Evolutionary conservation across 2,888 invertebrate genomes (phyloP).

Genomic region (Amiota minor): DNA sequence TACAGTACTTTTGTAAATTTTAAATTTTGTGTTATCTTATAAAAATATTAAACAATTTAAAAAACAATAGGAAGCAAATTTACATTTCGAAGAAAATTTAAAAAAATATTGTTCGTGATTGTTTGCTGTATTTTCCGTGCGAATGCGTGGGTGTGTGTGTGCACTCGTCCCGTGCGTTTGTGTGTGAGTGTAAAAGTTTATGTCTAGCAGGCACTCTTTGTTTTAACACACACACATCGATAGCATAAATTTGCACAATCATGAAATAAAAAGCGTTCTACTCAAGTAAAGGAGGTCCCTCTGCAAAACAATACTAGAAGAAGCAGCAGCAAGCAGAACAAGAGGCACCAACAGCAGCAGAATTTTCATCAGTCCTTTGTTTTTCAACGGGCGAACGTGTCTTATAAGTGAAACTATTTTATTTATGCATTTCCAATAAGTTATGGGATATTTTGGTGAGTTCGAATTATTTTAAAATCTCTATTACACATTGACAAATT

Average conservation of each 20-base stretch:
- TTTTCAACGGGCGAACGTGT: background rate
- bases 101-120: constrained; percentile 6
- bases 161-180: constrained; percentile 1
- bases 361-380: background rate
- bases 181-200: constrained; percentile 23
- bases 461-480: background rate
- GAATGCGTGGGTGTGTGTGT: constrained; percentile 8
- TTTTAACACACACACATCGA: constrained; percentile 14
- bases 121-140: constrained; percentile 1
- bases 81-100: background rate
- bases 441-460: constrained; percentile 7
- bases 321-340: background rate
- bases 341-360: background rate
- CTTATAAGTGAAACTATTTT: background rate
- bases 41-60: background rate
- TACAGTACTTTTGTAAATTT: too few relatives aligned
- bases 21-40: background rate
- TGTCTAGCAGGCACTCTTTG: constrained; percentile 12
- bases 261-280: constrained; percentile 1
- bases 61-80: background rate
- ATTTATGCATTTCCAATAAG: background rate
- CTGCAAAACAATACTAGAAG: constrained; percentile 15
- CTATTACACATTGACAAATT: background rate
- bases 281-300: background rate
- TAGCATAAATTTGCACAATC: background rate